Conservation (phyloP, 2,888 invertebrate genomes). For the Seladonia tumulorum region DNA sequence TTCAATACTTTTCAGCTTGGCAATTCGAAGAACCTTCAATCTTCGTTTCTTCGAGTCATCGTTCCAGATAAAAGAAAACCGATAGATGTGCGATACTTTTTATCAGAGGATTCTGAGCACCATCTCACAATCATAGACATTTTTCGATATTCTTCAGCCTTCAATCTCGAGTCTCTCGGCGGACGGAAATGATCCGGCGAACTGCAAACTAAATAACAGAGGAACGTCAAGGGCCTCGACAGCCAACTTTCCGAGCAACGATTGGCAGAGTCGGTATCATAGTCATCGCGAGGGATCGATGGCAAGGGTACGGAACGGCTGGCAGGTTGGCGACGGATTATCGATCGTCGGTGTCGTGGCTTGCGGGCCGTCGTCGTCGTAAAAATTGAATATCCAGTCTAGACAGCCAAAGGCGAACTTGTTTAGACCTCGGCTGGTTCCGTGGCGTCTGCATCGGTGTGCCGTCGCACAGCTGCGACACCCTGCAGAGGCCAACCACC, state of each 20-base stretch:
- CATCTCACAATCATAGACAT: not conserved
- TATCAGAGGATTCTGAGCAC: not conserved
- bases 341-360: slow-evolving; percentile 18
- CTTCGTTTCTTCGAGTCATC: not conserved
- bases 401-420: slow-evolving; percentile 34
- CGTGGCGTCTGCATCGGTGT: not conserved
- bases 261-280: not conserved
- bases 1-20: no score
- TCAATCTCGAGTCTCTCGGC: not conserved
- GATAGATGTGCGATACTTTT: not conserved
- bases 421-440: not conserved
- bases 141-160: not conserved
- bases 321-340: slow-evolving; percentile 7
- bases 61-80: not conserved
- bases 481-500: not conserved
- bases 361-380: not conserved
- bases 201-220: not conserved
- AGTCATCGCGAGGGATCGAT: not conserved
- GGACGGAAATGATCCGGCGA: not conserved
- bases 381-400: slow-evolving; percentile 44
- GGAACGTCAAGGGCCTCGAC: not conserved
- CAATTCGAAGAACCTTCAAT: no score
- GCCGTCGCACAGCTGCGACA: not conserved
- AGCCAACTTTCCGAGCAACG: not conserved
- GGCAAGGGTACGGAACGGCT: not conserved